phyloP scores from a whole-genome alignment of 2,888 invertebrate genomes.

The Strigamia crassipes region DNA sequence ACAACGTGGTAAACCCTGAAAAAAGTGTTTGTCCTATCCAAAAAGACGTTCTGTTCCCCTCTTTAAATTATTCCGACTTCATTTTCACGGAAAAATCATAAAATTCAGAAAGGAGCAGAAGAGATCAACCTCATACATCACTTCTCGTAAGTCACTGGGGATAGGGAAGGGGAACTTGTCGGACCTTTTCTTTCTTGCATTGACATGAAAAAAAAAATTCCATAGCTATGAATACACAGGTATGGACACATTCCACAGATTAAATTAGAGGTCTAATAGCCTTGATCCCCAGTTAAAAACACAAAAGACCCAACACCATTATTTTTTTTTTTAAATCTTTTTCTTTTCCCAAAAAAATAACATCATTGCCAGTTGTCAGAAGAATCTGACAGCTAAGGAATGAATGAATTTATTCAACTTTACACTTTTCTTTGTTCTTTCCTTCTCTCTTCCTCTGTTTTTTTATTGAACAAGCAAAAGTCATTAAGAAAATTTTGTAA shows the following conservation, averaged over 20 bases:
- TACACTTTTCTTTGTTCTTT: slow-evolving; percentile 35
- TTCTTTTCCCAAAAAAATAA: not conserved
- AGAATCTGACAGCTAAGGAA: slow-evolving; percentile 12
- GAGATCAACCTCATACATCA: slow-evolving; percentile 40
- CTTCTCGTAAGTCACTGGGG: not conserved
- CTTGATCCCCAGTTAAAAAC: slow-evolving; percentile 32
- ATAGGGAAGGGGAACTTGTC: slow-evolving; percentile 13
- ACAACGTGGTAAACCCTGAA: not conserved
- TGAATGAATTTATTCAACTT: slow-evolving; percentile 32
- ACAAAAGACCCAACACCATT: slow-evolving; percentile 7
- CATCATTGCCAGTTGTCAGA: slow-evolving; percentile 28
- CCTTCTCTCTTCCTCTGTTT: not conserved
- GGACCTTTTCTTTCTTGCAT: not conserved
- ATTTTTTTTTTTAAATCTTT: not conserved
- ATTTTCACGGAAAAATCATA: slow-evolving; percentile 29
- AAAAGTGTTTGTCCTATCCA: not conserved
- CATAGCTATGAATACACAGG: slow-evolving; percentile 20
- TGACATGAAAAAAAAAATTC: slow-evolving; percentile 14
- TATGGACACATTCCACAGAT: slow-evolving; percentile 38
- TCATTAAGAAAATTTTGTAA: slow-evolving; percentile 7
- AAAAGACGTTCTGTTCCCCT: not conserved
- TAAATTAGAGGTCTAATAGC: slow-evolving; percentile 35
- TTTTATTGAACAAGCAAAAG: slow-evolving; percentile 21
- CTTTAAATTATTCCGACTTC: slow-evolving; percentile 17
- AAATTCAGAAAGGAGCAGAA: slow-evolving; percentile 10